phyloP scores from a whole-genome alignment of 1,140 invertebrate genomes.

The Scaptomyza hsui region DNA sequence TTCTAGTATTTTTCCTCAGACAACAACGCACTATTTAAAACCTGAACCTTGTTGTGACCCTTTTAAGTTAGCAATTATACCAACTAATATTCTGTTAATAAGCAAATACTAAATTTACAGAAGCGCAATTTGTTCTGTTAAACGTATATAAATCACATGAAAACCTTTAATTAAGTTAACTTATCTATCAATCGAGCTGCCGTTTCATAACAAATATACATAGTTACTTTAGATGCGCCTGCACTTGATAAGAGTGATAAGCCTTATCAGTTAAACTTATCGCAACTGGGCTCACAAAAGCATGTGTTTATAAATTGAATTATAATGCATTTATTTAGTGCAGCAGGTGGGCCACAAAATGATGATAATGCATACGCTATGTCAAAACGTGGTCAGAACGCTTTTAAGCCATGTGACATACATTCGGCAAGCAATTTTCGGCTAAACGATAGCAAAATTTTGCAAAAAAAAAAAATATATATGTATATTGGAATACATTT shows the following conservation, averaged over 20 bases:
- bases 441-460: neutral
- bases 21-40: too few relatives aligned
- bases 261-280: neutral
- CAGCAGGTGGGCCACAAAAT: neutral
- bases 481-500: slow-evolving; percentile 1
- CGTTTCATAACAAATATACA: too few relatives aligned
- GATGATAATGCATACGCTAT: neutral
- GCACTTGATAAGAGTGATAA: slow-evolving; percentile 13
- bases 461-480: neutral
- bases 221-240: too few relatives aligned
- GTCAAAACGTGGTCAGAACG: slow-evolving; percentile 2
- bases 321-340: neutral
- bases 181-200: neutral
- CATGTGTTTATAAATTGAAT: neutral
- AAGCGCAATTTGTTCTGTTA: too few relatives aligned
- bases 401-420: slow-evolving; percentile 1
- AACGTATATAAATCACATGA: too few relatives aligned
- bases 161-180: too few relatives aligned
- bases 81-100: neutral
- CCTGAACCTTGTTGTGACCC: too few relatives aligned
- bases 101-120: neutral
- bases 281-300: neutral
- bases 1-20: too few relatives aligned
- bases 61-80: too few relatives aligned
- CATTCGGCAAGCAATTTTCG: neutral